Evolutionary conservation across 2,888 invertebrate species (phyloP).

Genomic region (Stegana nigrithorax): DNA sequence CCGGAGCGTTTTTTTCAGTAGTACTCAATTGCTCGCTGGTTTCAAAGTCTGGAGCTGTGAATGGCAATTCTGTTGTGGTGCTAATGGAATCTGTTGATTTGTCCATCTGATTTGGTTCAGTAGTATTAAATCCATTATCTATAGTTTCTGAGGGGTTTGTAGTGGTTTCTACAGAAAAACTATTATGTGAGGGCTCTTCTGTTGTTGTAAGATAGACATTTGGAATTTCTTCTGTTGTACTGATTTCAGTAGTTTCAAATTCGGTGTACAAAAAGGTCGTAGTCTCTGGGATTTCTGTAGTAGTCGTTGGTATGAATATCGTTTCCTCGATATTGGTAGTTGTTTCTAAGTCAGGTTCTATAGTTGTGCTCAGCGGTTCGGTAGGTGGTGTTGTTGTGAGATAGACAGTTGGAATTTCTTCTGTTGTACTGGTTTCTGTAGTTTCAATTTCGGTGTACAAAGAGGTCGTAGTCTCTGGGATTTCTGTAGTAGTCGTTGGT

Average conservation of each 20-base stretch:
- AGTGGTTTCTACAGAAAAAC: background rate
- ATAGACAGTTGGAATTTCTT: background rate
- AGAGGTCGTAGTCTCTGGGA: slow-evolving; percentile 17
- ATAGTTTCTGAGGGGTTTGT: background rate
- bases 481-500: background rate
- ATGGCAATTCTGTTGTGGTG: too few species aligned
- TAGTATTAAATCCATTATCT: background rate
- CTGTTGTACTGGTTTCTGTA: background rate
- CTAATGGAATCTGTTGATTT: too few species aligned
- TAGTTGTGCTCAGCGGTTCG: background rate
- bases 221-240: background rate
- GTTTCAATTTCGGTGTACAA: background rate
- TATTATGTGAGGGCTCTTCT: too few species aligned
- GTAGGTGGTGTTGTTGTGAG: too few species aligned
- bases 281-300: background rate
- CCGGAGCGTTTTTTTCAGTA: too few species aligned
- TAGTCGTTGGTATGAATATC: background rate
- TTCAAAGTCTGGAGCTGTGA: too few species aligned
- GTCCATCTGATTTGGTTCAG: too few species aligned
- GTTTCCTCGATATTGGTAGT: background rate
- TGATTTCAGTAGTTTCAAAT: background rate
- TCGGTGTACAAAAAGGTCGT: background rate
- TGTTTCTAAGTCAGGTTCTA: background rate
- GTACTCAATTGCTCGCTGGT: background rate
- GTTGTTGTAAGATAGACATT: too few species aligned